Evolutionary conservation across 2,888 invertebrate species (phyloP).

Genomic region (Protophormia terraenovae): DNA sequence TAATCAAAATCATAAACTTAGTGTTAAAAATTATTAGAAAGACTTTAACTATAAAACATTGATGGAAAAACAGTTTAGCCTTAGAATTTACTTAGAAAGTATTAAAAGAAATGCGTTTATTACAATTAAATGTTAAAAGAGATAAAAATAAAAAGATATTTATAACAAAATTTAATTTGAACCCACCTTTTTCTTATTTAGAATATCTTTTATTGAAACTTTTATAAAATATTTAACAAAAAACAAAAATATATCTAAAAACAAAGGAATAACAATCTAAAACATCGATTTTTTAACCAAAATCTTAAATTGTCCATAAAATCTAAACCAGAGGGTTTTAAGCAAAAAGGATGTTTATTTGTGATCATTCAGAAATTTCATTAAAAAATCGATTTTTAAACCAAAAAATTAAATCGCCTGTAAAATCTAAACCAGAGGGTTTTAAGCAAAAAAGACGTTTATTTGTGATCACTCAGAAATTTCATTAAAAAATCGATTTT

Average conservation of each 20-base stretch:
- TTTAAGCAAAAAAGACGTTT: too few species aligned
- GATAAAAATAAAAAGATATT: background rate
- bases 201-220: background rate
- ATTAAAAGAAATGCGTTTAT: conserved; percentile 48
- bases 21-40: background rate
- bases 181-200: conserved; percentile 35
- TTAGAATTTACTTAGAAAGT: conserved; percentile 57
- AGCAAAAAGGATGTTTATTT: too few species aligned
- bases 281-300: too few species aligned
- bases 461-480: too few species aligned
- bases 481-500: too few species aligned
- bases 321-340: too few species aligned
- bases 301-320: too few species aligned
- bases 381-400: too few species aligned
- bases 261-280: background rate
- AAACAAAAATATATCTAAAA: background rate
- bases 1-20: conserved; percentile 13
- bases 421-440: too few species aligned
- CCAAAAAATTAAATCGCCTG: too few species aligned
- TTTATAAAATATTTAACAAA: conserved; percentile 7
- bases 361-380: too few species aligned
- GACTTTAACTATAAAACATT: conserved; percentile 7
- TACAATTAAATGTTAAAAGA: background rate
- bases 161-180: conserved; percentile 29
- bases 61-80: conserved; percentile 29